Conservation (phyloP, 2,113 vertebrate species). For the Accipiter cooperii region DNA sequence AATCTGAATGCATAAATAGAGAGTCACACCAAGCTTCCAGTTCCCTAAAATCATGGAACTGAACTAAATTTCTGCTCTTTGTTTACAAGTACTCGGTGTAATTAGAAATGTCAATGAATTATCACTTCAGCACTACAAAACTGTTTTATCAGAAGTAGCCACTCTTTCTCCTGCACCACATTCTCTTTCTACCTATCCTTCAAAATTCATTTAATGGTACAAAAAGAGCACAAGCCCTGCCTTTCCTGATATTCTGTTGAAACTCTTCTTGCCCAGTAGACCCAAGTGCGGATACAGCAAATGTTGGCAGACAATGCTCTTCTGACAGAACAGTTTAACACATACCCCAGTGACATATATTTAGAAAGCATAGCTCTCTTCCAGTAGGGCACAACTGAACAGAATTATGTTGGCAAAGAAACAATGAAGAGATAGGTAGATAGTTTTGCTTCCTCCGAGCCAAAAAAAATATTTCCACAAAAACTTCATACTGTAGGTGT, state of each 20-base stretch:
- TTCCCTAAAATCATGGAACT: not conserved
- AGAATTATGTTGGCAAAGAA: not conserved
- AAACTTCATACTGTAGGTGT: not conserved
- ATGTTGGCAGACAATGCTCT: not conserved
- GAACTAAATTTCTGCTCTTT: not conserved
- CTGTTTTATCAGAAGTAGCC: not conserved
- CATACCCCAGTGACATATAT: not conserved
- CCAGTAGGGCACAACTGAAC: not conserved
- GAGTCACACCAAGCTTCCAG: not conserved
- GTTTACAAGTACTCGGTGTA: not conserved
- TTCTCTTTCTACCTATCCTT: not conserved
- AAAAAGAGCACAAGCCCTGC: fast-evolving
- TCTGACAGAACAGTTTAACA: not conserved
- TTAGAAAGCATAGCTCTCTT: not conserved
- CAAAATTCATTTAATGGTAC: not conserved
- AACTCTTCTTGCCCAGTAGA: not conserved
- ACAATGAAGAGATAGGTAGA: not conserved
- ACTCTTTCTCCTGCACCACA: not conserved
- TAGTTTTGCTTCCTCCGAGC: not conserved
- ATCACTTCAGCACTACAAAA: not conserved
- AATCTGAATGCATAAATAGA: not conserved
- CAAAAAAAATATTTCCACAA: not conserved
- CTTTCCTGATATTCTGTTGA: not conserved
- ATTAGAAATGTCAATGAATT: not conserved
- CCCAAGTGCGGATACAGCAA: not conserved